A percentile compares a stretch with the other conserved stretches of the same genome.
These are phyloP conservation scores for Aplidium turbinatum DNA, from an alignment of 23 tunicate species.

Conservation along the genomic window DNA sequence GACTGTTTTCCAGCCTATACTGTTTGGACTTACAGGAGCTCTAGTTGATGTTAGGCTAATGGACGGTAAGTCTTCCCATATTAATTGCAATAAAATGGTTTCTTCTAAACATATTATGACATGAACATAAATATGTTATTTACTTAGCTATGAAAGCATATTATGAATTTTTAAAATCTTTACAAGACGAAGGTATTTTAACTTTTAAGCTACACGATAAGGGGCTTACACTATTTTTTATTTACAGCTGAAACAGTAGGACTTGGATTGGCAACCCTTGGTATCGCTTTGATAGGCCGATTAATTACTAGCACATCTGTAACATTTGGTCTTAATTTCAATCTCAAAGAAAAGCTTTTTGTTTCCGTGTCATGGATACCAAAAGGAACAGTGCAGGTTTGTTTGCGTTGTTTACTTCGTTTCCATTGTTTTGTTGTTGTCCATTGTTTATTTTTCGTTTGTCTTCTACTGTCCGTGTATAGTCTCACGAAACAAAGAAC, in stretches of 20 bases:
- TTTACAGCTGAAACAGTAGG: slow-evolving; percentile 46
- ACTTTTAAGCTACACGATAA: too few species aligned
- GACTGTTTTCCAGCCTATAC: slow-evolving; percentile 75
- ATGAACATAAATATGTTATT: too few species aligned
- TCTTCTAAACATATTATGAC: too few species aligned
- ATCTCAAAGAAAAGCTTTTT: slow-evolving; percentile 49
- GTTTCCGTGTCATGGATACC: slow-evolving; percentile 74
- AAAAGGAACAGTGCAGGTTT: slow-evolving; percentile 82
- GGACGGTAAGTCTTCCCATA: slow-evolving; percentile 81
- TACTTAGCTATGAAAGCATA: too few species aligned
- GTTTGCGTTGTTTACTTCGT: too few species aligned
- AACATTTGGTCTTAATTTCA: slow-evolving; percentile 48
- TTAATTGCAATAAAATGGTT: too few species aligned
- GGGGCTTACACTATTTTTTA: background rate
- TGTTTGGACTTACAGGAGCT: slow-evolving; percentile 83
- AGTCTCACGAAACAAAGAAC: too few species aligned
- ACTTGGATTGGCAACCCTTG: slow-evolving; percentile 56
- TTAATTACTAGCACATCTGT: slow-evolving; percentile 41
- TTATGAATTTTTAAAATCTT: too few species aligned
- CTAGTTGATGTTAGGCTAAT: slow-evolving; percentile 58
- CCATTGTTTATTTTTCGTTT: too few species aligned
- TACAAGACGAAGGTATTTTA: too few species aligned
- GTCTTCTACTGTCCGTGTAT: too few species aligned
- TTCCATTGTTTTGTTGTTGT: too few species aligned
- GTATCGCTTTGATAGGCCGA: slow-evolving; percentile 38